These are phyloP conservation scores for Lycaon pictus DNA, from an alignment of 2,113 vertebrate genomes.

Conservation along the genomic window DNA sequence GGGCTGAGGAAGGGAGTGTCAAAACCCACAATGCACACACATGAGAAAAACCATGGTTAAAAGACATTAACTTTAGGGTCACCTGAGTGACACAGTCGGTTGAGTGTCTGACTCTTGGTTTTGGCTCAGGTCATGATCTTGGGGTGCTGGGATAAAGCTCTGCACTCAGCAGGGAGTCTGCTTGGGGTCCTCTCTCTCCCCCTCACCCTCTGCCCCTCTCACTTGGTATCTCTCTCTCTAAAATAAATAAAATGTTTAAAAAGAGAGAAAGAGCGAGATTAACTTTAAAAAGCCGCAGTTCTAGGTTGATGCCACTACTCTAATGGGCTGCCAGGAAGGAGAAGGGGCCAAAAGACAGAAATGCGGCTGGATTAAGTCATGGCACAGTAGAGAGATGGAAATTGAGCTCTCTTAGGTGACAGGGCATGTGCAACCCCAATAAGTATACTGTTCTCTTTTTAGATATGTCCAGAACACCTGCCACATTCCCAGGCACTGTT, in stretches of 20 bases:
- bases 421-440: fast-evolving
- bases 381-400: not conserved
- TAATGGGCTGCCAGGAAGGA: not conserved
- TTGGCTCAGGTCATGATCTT: not conserved
- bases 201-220: not conserved
- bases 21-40: not conserved
- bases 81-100: not conserved
- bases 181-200: not conserved
- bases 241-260: not conserved
- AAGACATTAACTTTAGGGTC: not conserved
- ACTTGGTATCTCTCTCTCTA: not conserved
- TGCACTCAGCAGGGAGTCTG: not conserved
- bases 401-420: not conserved
- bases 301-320: not conserved
- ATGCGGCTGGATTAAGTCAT: not conserved
- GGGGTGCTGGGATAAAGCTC: not conserved
- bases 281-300: not conserved
- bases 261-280: not conserved
- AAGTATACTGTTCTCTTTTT: not conserved
- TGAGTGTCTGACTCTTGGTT: not conserved
- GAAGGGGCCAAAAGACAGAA: not conserved
- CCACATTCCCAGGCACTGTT: not conserved
- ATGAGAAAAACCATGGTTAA: not conserved
- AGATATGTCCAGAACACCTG: not conserved
- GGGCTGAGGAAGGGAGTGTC: fast-evolving